phyloP scores from a whole-genome alignment of 2,888 invertebrate genomes.

The Tachina fera region DNA sequence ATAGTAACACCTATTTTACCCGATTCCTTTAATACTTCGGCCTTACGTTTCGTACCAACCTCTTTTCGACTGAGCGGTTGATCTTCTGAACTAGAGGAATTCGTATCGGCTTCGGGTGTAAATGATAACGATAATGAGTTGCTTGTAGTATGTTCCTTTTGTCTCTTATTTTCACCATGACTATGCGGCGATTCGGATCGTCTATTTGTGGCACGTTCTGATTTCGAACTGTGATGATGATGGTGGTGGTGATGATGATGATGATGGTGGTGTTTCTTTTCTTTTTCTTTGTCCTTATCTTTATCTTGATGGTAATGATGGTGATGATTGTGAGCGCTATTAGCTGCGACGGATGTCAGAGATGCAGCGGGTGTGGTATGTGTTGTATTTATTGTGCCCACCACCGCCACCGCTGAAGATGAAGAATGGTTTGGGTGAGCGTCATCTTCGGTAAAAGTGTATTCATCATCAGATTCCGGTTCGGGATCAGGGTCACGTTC shows the following conservation, averaged over 20 bases:
- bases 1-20: slow-evolving; percentile 96
- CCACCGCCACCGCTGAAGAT: slow-evolving; percentile 75
- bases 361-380: slow-evolving; percentile 46
- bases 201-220: slow-evolving; percentile 78
- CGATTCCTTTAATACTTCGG: slow-evolving; percentile 93
- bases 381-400: slow-evolving; percentile 68
- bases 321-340: slow-evolving; percentile 65
- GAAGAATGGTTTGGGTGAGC: slow-evolving; percentile 76
- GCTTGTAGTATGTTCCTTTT: slow-evolving; percentile 74
- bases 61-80: slow-evolving; percentile 85
- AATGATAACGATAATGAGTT: slow-evolving; percentile 75
- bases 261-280: slow-evolving; percentile 70
- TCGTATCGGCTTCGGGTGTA: slow-evolving; percentile 84
- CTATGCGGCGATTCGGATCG: slow-evolving; percentile 81
- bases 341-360: slow-evolving; percentile 47
- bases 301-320: slow-evolving; percentile 73
- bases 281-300: slow-evolving; percentile 78
- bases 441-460: slow-evolving; percentile 81
- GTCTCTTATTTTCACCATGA: slow-evolving; percentile 69
- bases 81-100: slow-evolving; percentile 85
- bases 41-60: slow-evolving; percentile 91
- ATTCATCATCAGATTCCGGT: slow-evolving; percentile 81
- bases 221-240: slow-evolving; percentile 76
- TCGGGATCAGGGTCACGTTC: slow-evolving; percentile 84
- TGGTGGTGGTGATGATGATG: slow-evolving; percentile 77